Evolutionary conservation across 2,113 vertebrate species (phyloP), one percentile per base, ranked within the genome.

Genomic region (Accipiter virgatus): DNA sequence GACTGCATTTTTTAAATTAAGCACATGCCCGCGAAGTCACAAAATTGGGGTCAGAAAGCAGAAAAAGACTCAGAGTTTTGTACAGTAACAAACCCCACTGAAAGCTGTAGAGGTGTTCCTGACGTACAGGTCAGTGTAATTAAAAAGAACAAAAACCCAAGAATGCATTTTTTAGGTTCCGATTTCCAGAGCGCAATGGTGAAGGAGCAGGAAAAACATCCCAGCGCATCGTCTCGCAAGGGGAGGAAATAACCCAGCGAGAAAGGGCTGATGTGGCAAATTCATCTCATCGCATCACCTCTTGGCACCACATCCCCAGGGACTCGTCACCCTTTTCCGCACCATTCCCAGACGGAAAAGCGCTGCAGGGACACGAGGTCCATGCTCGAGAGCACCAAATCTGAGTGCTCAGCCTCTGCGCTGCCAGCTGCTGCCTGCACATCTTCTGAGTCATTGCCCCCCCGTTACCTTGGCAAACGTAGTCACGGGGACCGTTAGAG

Each of bases 321-420:
- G 45, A 25, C 25, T 58, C 2, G 0, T 3, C 38, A 62, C 19
- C 42, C 45, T 74, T 71, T 85, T 2, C 38, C 9, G 1, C 56
- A 22, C 53, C 42, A 2, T 26, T 63, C 23, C 79, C 23, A 71
- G n/a, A 7, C 4, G 61, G n/a, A 50, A 92, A 71, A 17, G 22
- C 0, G 1, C 56, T 65, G 26, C 38, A 63, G 38, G 62, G 47
- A 42, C 6, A 6, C 0, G 16, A 56, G 36, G 23, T 15, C 65
- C 2, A 0, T 34, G 53, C 18, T 11, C 6, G 29, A 40, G 36
- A 81, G 16, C 50, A 34, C 52, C 23, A 36, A 36, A 55, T 3
- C 13, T 0, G 0, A 32, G 53, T 0, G 10, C 3, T 63, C 25
- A 45, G 43, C 16, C 61, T 59, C 32, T 0, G 0, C 0, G 43